Evolutionary conservation across 2,797 vertebrate genomes (phyloP).

Genomic region (Eptatretus atami): DNA sequence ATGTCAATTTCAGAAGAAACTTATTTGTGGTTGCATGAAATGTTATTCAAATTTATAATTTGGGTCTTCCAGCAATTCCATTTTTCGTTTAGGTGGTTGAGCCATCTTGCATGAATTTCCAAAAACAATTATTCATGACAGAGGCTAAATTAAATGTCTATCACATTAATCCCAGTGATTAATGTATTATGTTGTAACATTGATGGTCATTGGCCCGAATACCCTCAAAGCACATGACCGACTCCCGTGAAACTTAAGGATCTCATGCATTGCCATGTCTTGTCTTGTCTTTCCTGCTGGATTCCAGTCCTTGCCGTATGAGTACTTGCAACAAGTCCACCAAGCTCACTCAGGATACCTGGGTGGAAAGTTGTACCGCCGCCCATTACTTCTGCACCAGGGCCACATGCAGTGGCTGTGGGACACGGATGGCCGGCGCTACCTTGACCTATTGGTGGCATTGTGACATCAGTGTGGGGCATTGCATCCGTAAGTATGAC

Average conservation of each 20-base stretch:
- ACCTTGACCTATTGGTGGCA: constrained; percentile 58
- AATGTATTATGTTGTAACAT: too few species aligned
- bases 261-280: not conserved
- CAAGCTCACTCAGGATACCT: constrained; percentile 21
- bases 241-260: constrained; percentile 36
- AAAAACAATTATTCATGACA: too few species aligned
- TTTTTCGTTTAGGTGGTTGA: too few species aligned
- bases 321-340: constrained; percentile 26
- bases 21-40: too few species aligned
- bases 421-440: constrained; percentile 43
- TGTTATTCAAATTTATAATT: too few species aligned
- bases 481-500: constrained; percentile 53
- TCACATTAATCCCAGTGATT: too few species aligned
- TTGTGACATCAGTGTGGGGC: constrained; percentile 52
- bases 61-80: too few species aligned
- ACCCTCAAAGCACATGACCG: constrained; percentile 40
- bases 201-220: constrained; percentile 14
- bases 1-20: too few species aligned
- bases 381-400: constrained; percentile 46
- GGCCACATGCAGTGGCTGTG: constrained; percentile 81
- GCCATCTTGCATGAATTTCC: too few species aligned
- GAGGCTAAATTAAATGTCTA: too few species aligned
- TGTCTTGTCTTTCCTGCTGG: not conserved
- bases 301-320: constrained; percentile 24
- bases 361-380: constrained; percentile 23